A percentile compares a stretch with the other conserved stretches of the same genome.
These are phyloP conservation scores for Hypomecis atomaria DNA, from an alignment of 2,888 invertebrate species.

Conservation along the genomic window DNA sequence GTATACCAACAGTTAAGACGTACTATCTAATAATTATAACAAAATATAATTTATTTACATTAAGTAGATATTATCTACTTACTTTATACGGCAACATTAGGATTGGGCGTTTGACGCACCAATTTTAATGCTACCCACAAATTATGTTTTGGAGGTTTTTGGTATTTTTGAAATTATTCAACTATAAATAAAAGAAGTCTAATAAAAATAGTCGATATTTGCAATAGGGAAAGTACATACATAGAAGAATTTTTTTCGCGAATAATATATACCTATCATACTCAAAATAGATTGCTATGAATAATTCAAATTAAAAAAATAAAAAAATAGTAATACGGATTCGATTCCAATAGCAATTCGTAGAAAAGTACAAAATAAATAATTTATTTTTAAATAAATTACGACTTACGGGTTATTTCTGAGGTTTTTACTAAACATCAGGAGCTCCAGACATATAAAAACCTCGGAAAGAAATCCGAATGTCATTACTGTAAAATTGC, in stretches of 20 bases:
- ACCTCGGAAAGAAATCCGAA: no score
- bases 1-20: slow-evolving; percentile 38
- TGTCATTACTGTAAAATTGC: no score
- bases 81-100: slow-evolving; percentile 23
- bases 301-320: neutral
- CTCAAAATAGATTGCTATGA: neutral
- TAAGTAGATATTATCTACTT: slow-evolving; percentile 32
- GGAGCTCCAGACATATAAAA: neutral
- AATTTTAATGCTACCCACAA: slow-evolving; percentile 30
- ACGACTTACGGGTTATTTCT: no score
- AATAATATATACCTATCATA: neutral
- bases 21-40: slow-evolving; percentile 31
- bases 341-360: no score
- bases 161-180: slow-evolving; percentile 16
- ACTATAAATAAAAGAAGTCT: neutral
- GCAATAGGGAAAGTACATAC: no score
- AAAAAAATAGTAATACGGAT: neutral
- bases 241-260: no score
- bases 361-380: no score
- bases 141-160: slow-evolving; percentile 21
- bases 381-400: no score
- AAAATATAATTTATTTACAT: slow-evolving; percentile 43
- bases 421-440: no score
- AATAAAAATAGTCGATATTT: no score
- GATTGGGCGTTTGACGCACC: slow-evolving; percentile 10